Base-by-base conservation (phyloP, 2,113 vertebrate genomes). In the Tretioscincus oriximinensis region DNA sequence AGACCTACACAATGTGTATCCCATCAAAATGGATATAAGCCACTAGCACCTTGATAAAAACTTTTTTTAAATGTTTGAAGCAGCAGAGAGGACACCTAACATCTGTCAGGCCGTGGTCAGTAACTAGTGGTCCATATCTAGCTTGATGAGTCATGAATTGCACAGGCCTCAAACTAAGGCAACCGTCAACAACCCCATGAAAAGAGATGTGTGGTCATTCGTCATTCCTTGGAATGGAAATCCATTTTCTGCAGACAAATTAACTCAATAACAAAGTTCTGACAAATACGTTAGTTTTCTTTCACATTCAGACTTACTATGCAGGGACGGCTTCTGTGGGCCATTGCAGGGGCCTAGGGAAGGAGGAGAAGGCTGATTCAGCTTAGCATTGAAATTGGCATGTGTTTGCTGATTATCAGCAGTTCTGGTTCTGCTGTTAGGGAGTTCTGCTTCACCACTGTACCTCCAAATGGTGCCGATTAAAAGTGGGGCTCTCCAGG, bases 101-200 rank as follows among this genome's bases (percentile, higher is more conserved):
- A n/a, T 21, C 22, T 76, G 51, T 26, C 60, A 67, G 26, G 22
- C 68, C 28, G 31, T 22, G 51, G 8, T 41, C 66, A 24, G 8
- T 35, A 47, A 29, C 65, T 81, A 28, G 8, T 69, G 35, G 20
- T 21, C 21, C 49, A 45, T 63, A 41, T 61, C 63, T 76, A 26
- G 21, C n/a, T 47, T 70, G 54, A 66, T 18, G 26, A 22, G 58
- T 7, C 35, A 76, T n/a, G 58, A 5, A 16, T 8, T 64, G 28
- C 28, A 4, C 54, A 70, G 66, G n/a, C 58, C 73, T 63, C 73
- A 70, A 69, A 66, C 54, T 75, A 75, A 82, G 80, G 80, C 80
- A 76, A 69, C 16, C 9, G 20, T 49, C n/a, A 69, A 61, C 66
- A 63, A 26, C 66, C n/a, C 65, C 65, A 68, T 29, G 29, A 67